Percentiles rank a stretch among this genome's conserved stretches.
phyloP scores from a whole-genome alignment of 2,113 vertebrate genomes.

The Pterocles orientalis region DNA sequence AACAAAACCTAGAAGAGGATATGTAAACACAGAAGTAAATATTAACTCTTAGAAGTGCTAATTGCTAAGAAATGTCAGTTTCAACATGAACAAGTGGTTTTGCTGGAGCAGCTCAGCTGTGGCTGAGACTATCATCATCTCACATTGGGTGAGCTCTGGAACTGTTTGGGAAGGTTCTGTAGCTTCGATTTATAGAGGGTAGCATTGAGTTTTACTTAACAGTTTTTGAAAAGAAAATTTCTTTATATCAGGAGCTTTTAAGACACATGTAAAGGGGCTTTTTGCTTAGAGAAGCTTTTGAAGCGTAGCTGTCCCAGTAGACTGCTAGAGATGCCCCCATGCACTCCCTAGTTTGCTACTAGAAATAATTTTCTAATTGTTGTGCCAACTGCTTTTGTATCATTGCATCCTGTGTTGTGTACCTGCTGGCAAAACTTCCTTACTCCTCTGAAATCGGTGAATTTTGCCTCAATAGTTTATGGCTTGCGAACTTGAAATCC shows the following conservation, averaged over 20 bases:
- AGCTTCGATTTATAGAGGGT: not conserved
- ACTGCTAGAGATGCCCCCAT: rapidly evolving
- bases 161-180: not conserved
- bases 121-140: not conserved
- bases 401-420: not conserved
- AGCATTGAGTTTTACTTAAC: not conserved
- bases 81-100: not conserved
- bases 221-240: not conserved
- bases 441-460: not conserved
- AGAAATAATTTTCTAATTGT: not conserved
- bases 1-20: not conserved
- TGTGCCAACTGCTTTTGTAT: not conserved
- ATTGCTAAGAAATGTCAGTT: not conserved
- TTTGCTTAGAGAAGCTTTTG: not conserved
- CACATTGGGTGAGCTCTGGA: not conserved
- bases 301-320: not conserved
- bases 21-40: not conserved
- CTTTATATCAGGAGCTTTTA: not conserved
- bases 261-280: not conserved
- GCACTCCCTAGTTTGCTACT: not conserved
- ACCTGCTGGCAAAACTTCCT: not conserved
- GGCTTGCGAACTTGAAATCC: not conserved
- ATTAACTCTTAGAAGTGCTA: not conserved
- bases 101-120: not conserved
- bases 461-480: not conserved